Base-by-base conservation (phyloP, 1,140 invertebrate genomes). In the Papilio aristodemus region DNA sequence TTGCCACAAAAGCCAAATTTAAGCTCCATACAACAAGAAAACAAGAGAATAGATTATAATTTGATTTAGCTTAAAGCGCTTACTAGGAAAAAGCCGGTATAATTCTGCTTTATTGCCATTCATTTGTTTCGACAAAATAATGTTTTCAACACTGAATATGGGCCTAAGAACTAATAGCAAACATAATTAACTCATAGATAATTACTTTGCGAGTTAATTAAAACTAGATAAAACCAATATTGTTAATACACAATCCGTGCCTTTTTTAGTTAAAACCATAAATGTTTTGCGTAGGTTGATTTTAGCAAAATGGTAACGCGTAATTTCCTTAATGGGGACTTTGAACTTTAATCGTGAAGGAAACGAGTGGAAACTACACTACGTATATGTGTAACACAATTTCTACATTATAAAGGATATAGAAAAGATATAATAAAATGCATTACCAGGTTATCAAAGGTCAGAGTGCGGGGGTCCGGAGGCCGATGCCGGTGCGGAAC, bases 401-500 rank as follows among this genome's bases (percentile, higher is more conserved):
- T 43, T 43, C 17, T 46, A 19, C 46, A 50, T 25, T 11, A n/a
- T 11, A 22, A 50, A 14, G 36, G 22, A 36, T 41, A 60, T n/a
- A 67, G 43, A 22, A 41, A 38, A 59, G 39, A 59, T 71, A 59
- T 59, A 58, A 58, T 37, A 43, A 27, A 36, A 64, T 37, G 62
- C 43, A 39, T 88, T 88, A 88, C 83, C 84, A 74, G 74, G 62
- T 46, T 13, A 60, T 71, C 67, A 66, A 64, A 43, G 39, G 71
- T 68, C 64, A 71, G 71, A 71, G 71, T 71, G 59, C 62, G 50
- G 66, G 68, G 63, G 74, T 68, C 70, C 70, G 59, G 71, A 46
- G 71, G 78, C 36, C 71, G 72, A 74, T 67, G 71, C 69, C 77
- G 78, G 72, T 76, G 78, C 79, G 80, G 77, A 73, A 86, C 81